Percentiles rank a stretch among this genome's conserved stretches.
These are phyloP conservation scores for Pangasianodon hypophthalmus DNA, from an alignment of 2,113 vertebrate genomes.

Conservation along the genomic window DNA sequence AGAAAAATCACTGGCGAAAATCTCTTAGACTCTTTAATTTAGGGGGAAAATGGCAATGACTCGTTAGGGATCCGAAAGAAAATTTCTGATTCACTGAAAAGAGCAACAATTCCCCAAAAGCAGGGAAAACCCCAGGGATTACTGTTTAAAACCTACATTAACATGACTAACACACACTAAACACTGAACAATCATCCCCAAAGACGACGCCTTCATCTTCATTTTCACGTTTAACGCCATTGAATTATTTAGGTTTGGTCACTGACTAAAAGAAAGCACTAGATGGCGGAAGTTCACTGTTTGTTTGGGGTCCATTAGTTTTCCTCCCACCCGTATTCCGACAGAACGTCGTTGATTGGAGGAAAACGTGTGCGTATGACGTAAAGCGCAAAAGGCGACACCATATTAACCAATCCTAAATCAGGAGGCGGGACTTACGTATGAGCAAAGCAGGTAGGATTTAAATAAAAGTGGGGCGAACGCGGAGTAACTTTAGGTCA, in stretches of 20 bases:
- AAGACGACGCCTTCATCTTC: not conserved
- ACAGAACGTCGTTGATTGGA: not conserved
- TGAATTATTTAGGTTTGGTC: not conserved
- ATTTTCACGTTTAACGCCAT: not conserved
- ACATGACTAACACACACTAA: not conserved
- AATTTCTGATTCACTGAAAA: not conserved
- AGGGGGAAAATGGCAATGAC: not conserved
- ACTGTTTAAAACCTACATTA: not conserved
- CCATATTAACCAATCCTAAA: not conserved
- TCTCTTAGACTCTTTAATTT: not conserved
- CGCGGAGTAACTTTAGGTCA: slow-evolving; percentile 12
- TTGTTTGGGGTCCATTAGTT: not conserved
- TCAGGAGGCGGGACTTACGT: not conserved
- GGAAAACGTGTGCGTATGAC: not conserved
- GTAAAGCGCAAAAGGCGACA: rapidly evolving
- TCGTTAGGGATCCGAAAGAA: not conserved
- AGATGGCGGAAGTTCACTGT: slow-evolving; percentile 61
- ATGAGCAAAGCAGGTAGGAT: not conserved
- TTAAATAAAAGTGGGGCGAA: not conserved
- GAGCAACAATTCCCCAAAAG: not conserved
- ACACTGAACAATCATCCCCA: not conserved
- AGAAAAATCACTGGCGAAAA: not conserved
- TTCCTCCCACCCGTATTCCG: not conserved
- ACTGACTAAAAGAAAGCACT: slow-evolving; percentile 41
- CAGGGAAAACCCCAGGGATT: not conserved